Evolutionary conservation across 2,797 vertebrate species (phyloP), one percentile per base, ranked within the genome.

Genomic region (Heliangelus exortis): DNA sequence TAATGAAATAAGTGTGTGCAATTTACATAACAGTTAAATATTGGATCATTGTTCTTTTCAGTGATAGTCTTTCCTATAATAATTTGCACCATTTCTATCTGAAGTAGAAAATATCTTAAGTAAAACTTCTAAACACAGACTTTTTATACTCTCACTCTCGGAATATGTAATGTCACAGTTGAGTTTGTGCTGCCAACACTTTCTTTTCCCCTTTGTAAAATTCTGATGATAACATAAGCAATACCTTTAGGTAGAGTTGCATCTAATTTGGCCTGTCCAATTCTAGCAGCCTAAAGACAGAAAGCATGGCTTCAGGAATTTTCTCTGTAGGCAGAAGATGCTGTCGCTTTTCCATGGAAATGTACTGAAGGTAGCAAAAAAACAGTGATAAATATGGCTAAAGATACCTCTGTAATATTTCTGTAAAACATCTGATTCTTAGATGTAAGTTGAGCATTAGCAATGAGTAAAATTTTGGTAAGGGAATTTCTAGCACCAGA

Each of bases 371-470:
- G 48, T 82, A 61, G n/a, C 23, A 76, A 41, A 22, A 48, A 89
- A 21, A 5, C 34, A 6, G 36, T 87, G 78, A 6, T 1, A 25
- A 53, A 92, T 51, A 55, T 36, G 39, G 14, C 33, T 12, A 6
- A 50, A 63, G 12, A 43, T 50, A 54, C 29, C 11, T 90, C 57
- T 72, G 31, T 45, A 84, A 3, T 55, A 54, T 48, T 90, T 77
- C 82, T 33, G 12, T 59, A 57, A 28, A 47, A 36, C 10, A 36
- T 36, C 10, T 36, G 34, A 29, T 81, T 71, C 83, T 90, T 71
- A 76, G 68, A 53, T 93, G 82, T 87, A 68, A 87, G 39, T n/a
- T 87, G 67, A 92, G 75, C 15, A 23, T 21, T 65, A 76, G 19
- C 7, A 48, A 51, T 47, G 59, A 87, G 8, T 61, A 90, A 43